These are phyloP conservation scores for Parazoanthus swiftii DNA, from an alignment of 92 coral and sea anemone genomes.

Conservation along the genomic window DNA sequence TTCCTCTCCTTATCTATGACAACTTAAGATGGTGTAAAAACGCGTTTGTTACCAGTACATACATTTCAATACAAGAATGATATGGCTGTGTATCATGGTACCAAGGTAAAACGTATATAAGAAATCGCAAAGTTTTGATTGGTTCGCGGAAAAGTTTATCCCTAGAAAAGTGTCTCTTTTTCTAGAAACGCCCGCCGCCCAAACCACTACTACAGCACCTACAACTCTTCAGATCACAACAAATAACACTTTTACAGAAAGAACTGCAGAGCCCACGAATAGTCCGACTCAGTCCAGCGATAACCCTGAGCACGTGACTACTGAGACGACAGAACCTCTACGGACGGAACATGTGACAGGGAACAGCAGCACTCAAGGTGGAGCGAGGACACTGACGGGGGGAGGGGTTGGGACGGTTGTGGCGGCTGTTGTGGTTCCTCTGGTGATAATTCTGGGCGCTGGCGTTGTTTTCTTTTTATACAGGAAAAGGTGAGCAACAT, in stretches of 20 bases:
- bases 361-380: background rate
- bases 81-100: no score
- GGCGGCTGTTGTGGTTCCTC: background rate
- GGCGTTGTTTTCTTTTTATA: background rate
- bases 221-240: background rate
- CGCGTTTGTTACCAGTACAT: no score
- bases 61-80: no score
- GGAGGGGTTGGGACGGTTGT: background rate
- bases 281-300: background rate
- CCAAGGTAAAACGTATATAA: no score
- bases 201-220: background rate
- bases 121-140: no score
- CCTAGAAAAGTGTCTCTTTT: background rate
- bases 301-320: background rate
- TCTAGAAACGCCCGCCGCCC: background rate
- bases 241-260: background rate
- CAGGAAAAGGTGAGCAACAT: background rate
- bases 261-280: constrained; percentile 1
- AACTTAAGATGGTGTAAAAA: no score
- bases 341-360: background rate
- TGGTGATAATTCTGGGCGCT: background rate
- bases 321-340: background rate
- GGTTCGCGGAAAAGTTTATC: no score
- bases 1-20: no score
- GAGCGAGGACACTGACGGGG: background rate